Evolutionary conservation across 2,797 vertebrate genomes (phyloP), one percentile per base, ranked within the genome.

Genomic region (Fringilla coelebs): DNA sequence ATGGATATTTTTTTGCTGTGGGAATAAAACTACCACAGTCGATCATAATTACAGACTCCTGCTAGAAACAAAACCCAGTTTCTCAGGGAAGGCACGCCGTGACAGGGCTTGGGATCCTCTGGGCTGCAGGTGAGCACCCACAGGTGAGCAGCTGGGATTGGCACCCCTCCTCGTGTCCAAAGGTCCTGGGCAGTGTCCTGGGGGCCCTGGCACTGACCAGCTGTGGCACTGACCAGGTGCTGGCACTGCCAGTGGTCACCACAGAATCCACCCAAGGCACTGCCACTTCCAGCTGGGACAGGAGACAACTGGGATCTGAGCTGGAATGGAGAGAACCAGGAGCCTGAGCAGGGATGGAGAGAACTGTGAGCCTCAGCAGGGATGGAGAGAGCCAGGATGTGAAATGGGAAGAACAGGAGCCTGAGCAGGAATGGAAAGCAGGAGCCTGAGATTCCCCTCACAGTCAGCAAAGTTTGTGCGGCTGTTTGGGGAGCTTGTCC

Each of bases 121-220:
- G 21, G 85, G 55, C 63, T 57, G 60, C 9, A 32, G 46, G 36
- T 76, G 52, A 21, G 51, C 4, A 14, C 34, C 45, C 41, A 16
- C 4, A 38, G 34, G 46, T 18, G 46, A 9, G 0, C 16, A 11
- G 21, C 46, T 24, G 55, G n/a, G 24, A 19, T 3, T 66, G 60
- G 8, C 34, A 15, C 19, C 8, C 0, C 16, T 61, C 9, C 36
- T 62, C 4, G 1, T 10, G 28, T 3, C 40, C 6, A 2, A 10
- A 21, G 57, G 7, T 25, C n/a, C 58, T 55, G 63, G 74, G 36
- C 87, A 38, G 18, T 36, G 54, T 66, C 51, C 67, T 14, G 49
- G 31, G 25, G n/a, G 2, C n/a, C 66, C 48, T 67, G 73, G n/a
- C 22, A 46, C 29, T 1, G 2, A 12, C 20, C 49, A 38, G 38